A percentile compares a stretch with the other conserved stretches of the same genome.
Conservation (phyloP, 2,113 vertebrate genomes). For the Psephotus haematonotus region DNA sequence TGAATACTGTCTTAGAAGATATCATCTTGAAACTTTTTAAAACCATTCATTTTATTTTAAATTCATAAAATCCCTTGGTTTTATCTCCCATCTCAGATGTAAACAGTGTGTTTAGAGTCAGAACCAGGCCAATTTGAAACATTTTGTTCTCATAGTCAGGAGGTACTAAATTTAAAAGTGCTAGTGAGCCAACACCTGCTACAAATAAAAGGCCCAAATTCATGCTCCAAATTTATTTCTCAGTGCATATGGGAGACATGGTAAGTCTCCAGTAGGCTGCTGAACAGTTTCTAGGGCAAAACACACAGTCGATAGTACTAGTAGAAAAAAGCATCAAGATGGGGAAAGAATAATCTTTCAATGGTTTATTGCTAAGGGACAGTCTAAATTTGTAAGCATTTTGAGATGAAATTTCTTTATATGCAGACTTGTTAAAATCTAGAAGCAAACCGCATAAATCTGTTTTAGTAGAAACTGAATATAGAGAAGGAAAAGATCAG, state of each 20-base stretch:
- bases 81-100: neutral
- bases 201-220: neutral
- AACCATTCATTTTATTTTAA: neutral
- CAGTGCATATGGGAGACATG: neutral
- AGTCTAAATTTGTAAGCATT: neutral
- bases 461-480: neutral
- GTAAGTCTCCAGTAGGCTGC: neutral
- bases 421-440: neutral
- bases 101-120: conserved; percentile 10
- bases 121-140: neutral
- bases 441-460: neutral
- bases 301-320: neutral
- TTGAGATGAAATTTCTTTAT: neutral
- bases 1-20: neutral
- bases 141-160: conserved; percentile 20
- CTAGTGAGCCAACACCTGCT: conserved; percentile 31
- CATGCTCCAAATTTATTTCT: conserved; percentile 20
- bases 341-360: neutral
- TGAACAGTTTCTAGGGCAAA: neutral
- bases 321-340: neutral
- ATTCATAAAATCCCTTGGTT: neutral
- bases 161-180: conserved; percentile 43
- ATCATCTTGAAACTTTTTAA: neutral
- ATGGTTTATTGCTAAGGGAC: neutral
- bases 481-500: neutral